These are phyloP conservation scores for Torymus texanus DNA, from an alignment of 2,888 invertebrate genomes.

Conservation along the genomic window DNA sequence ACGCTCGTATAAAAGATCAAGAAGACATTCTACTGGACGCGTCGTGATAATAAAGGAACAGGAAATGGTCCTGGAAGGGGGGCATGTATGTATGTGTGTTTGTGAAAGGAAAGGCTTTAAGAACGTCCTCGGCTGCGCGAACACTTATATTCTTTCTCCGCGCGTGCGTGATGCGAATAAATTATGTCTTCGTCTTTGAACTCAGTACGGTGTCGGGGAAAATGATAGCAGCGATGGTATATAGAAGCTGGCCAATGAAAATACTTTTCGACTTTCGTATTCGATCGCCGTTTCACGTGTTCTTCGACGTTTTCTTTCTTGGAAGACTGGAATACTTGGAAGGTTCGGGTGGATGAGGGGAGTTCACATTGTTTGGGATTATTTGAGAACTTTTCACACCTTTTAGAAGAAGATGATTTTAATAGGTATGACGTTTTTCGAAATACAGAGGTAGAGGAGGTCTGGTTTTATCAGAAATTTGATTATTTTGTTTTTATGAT, in stretches of 20 bases:
- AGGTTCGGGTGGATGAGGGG: too few species aligned
- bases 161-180: slow-evolving; percentile 41
- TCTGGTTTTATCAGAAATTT: too few species aligned
- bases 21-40: neutral
- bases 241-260: too few species aligned
- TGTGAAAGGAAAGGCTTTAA: slow-evolving; percentile 38
- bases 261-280: slow-evolving; percentile 1
- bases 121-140: slow-evolving; percentile 3
- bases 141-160: slow-evolving; percentile 17
- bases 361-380: too few species aligned
- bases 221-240: too few species aligned
- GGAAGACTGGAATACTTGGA: too few species aligned
- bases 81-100: neutral
- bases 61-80: slow-evolving; percentile 28
- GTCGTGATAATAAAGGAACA: slow-evolving; percentile 32
- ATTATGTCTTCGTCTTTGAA: neutral
- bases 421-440: too few species aligned
- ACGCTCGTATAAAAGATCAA: neutral
- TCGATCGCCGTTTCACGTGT: slow-evolving; percentile 16
- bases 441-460: too few species aligned
- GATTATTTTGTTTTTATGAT: too few species aligned
- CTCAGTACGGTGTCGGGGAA: too few species aligned
- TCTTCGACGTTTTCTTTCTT: neutral
- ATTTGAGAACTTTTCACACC: too few species aligned
- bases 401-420: too few species aligned